Base-by-base conservation (phyloP, 2,113 vertebrate species). In the Oceanodroma tethys region DNA sequence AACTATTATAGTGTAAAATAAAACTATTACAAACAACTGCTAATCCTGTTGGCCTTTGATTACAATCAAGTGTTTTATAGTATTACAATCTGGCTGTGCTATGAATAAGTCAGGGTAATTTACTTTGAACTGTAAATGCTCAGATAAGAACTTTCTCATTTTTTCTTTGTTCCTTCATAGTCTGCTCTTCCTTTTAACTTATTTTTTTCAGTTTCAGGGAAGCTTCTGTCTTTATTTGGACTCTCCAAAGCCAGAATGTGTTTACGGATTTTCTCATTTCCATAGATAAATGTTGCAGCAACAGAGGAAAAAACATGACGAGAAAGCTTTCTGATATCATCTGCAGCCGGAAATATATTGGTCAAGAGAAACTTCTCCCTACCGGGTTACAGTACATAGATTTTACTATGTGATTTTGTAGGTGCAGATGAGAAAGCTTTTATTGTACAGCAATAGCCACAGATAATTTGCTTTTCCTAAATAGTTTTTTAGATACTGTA, bases 11-110 rank as follows among this genome's bases (percentile, higher is more conserved):
- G 32, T 65, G 32, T 84, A 96, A 97, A 97, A 89, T 81, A 78
- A 96, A 94, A 96, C 73, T 43, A 75, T 95, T 82, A 84, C 75
- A 91, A 93, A 78, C 52, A 88, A 71, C 67, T 43, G 25, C 26
- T 90, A 89, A 96, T 88, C 74, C 66, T 81, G 27, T 76, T 96
- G 82, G 68, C 74, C 71, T 97, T 93, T 97, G 80, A 95, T 92
- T 95, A 90, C 34, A 91, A 59, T 90, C 73, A 78, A 94, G 86
- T 76, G 63, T 81, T 96, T 74, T 85, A 62, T 94, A 84, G 78
- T 75, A 52, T 90, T 84, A 73, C 23, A 83, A 42, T 94, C 34
- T 74, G 67, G 9, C 25, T 83, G 19, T 78, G 43, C 34, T 81
- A 42, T 86, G 50, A 94, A 67, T 60, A 93, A 86, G 42, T 40